Evolutionary conservation across 2,888 invertebrate genomes (phyloP), one percentile per base, ranked within the genome.

Genomic region (Drosophila yooni): DNA sequence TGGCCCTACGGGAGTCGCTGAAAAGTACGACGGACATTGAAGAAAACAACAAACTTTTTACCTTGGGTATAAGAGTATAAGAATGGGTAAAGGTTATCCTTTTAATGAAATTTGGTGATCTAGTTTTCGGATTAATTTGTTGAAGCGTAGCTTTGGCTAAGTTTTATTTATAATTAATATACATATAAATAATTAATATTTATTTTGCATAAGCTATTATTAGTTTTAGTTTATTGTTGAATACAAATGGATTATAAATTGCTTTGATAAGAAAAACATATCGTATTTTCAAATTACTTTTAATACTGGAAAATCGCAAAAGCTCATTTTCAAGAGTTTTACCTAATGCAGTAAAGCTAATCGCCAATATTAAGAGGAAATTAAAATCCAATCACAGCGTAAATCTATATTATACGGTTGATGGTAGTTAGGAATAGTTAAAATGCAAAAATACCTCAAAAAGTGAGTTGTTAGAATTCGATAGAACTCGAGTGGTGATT

Each of bases 401-500:
- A 2, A 46, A 21, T 21, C 46, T 13, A 15, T 21, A 25, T 46
- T 25, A 7, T 21, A 46, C 13, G 21, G 46, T 13, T 46, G 46
- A 13, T 46, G 7, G 21, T 21, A 7, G 15, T 46, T 46, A 21
- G 1, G 4, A 25, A 15, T 46, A 3, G 15, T 46, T 46, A 3
- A 25, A 8, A 56, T 13, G 15, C 8, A 15, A 6, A 6, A 31
- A 18, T 5, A n/a, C 27, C 51, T 29, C 34, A 53, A 31, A 31
- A 48, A 31, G 52, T 66, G 75, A 72, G 59, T 59, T 54, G 21
- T 15, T 15, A n/a, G 27, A 50, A 27, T 57, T 63, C 33, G 21
- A 18, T 50, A 64, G 59, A 71, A 71, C 43, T 27, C 0, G 10
- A 36, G 33, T 52, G 34, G 51, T 21, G 38, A 33, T 38, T 38